A percentile compares a stretch with the other conserved stretches of the same genome.
These are phyloP conservation scores for Leptura quadrifasciata DNA, from an alignment of 2,888 invertebrate genomes.

Conservation along the genomic window DNA sequence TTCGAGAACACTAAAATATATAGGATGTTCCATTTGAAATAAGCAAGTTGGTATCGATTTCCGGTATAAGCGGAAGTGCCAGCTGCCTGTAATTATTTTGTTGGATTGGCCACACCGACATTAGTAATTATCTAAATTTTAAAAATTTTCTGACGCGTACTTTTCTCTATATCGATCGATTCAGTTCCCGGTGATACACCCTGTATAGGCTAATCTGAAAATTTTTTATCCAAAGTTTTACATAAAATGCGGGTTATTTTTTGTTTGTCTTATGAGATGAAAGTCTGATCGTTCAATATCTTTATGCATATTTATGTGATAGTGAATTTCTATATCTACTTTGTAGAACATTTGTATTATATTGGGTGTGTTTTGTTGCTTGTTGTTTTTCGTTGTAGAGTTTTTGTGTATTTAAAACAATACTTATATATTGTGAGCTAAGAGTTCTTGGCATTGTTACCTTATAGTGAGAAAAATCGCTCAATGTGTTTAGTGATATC, in stretches of 20 bases:
- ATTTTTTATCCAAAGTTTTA: constrained; percentile 20
- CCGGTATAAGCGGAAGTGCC: too few relatives aligned
- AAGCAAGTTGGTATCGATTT: too few relatives aligned
- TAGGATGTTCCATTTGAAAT: too few relatives aligned
- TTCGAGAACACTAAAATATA: too few relatives aligned
- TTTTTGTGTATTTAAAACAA: constrained; percentile 23
- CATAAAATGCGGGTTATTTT: constrained; percentile 24
- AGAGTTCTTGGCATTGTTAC: constrained; percentile 62
- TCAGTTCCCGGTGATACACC: too few relatives aligned
- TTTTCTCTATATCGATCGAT: too few relatives aligned
- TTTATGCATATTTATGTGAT: constrained; percentile 49
- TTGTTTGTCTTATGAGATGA: constrained; percentile 42
- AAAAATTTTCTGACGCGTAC: too few relatives aligned
- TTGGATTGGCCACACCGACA: too few relatives aligned
- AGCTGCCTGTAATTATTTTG: too few relatives aligned
- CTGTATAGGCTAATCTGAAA: too few relatives aligned
- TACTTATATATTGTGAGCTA: constrained; percentile 59
- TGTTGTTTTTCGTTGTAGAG: constrained; percentile 42
- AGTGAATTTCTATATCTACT: constrained; percentile 31
- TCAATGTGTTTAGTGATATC: constrained; percentile 65
- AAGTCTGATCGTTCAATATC: constrained; percentile 49
- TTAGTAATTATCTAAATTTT: too few relatives aligned
- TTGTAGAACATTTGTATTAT: constrained; percentile 14
- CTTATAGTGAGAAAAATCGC: constrained; percentile 67
- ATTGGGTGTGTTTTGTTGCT: constrained; percentile 33